Evolutionary conservation across 2,888 invertebrate species (phyloP).

Genomic region (Andrena fulva): DNA sequence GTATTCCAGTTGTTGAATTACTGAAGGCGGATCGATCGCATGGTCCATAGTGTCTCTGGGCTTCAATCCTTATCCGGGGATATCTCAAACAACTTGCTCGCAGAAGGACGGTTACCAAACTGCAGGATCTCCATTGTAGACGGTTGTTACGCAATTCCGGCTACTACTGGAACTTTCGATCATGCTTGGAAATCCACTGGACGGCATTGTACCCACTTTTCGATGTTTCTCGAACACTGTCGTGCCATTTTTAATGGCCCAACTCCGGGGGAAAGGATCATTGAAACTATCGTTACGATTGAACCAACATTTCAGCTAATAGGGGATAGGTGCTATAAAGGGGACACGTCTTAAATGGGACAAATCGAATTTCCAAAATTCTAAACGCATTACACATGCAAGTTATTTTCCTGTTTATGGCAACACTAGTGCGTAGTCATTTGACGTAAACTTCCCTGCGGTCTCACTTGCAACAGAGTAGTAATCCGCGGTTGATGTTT

Average conservation of each 20-base stretch:
- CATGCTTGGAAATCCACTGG: slow-evolving; percentile 44
- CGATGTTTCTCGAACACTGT: slow-evolving; percentile 20
- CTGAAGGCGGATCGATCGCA: slow-evolving; percentile 39
- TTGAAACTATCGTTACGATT: slow-evolving; percentile 15
- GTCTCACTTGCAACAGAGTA: no score
- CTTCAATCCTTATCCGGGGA: slow-evolving; percentile 39
- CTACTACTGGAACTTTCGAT: slow-evolving; percentile 57
- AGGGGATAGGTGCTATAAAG: no score
- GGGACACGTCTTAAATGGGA: no score
- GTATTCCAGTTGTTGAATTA: slow-evolving; percentile 26
- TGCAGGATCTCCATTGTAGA: slow-evolving; percentile 44
- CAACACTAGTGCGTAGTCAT: no score
- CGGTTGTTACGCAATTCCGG: slow-evolving; percentile 56
- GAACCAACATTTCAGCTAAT: slow-evolving; percentile 23
- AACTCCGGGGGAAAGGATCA: slow-evolving; percentile 19
- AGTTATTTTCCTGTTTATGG: no score
- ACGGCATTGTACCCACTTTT: slow-evolving; percentile 23
- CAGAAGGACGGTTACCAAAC: slow-evolving; percentile 48
- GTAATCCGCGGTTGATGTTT: no score
- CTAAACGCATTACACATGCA: no score
- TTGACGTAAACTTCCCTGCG: no score
- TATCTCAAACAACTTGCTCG: slow-evolving; percentile 47
- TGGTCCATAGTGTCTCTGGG: slow-evolving; percentile 35
- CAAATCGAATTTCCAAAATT: no score
- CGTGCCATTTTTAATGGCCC: slow-evolving; percentile 35